Evolutionary conservation across 2,113 vertebrate genomes (phyloP).

Genomic region (Lepus americanus): DNA sequence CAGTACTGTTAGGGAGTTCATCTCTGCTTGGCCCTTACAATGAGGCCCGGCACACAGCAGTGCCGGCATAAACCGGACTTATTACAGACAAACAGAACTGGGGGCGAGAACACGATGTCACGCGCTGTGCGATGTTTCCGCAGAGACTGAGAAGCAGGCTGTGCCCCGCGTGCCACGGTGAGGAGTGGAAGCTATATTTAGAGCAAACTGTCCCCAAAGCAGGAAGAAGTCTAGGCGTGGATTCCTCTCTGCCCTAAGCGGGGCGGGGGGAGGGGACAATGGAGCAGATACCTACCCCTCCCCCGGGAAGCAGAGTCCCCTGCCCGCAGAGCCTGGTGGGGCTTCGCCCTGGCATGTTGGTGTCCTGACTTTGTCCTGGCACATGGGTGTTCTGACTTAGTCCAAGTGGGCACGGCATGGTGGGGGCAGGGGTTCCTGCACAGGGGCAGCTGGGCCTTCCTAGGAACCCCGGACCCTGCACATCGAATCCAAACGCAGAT

Average conservation of each 20-base stretch:
- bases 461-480: neutral
- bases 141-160: neutral
- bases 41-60: neutral
- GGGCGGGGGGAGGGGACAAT: neutral
- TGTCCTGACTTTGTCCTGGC: neutral
- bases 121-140: neutral
- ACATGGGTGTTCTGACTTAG: neutral
- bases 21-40: constrained; percentile 18
- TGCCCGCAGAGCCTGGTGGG: too few relatives aligned
- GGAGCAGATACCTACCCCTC: neutral
- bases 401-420: neutral
- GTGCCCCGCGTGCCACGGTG: too few relatives aligned
- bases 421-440: neutral
- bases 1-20: neutral
- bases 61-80: neutral
- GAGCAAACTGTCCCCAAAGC: neutral
- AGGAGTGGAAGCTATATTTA: constrained; percentile 39
- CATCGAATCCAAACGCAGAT: neutral
- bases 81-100: neutral
- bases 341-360: neutral
- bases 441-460: neutral
- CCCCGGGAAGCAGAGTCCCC: neutral
- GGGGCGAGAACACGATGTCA: neutral
- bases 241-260: neutral
- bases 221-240: neutral